Conservation (phyloP, 2,888 invertebrate genomes). For the Tricholauxania praeusta region DNA sequence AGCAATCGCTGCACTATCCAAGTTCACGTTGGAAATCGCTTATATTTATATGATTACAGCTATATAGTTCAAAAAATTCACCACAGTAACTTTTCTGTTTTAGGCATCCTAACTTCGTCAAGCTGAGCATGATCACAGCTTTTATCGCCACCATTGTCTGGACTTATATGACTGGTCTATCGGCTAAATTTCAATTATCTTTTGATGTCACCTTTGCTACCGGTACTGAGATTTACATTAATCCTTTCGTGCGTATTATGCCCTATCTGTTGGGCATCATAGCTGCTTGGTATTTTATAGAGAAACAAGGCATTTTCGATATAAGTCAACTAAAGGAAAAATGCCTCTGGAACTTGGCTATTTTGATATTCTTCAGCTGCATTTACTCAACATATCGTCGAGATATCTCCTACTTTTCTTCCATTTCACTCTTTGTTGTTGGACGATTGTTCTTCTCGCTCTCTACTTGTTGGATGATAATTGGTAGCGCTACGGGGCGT, state of each 20-base stretch:
- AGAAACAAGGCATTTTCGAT: slow-evolving; percentile 57
- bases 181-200: slow-evolving; percentile 61
- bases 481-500: slow-evolving; percentile 71
- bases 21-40: slow-evolving; percentile 6
- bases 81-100: background rate
- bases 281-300: slow-evolving; percentile 68
- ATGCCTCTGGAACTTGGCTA: slow-evolving; percentile 61
- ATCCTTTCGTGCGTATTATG: slow-evolving; percentile 70
- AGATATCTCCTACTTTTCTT: slow-evolving; percentile 67
- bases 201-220: slow-evolving; percentile 66
- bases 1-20: background rate
- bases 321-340: slow-evolving; percentile 56
- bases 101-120: slow-evolving; percentile 59
- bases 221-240: slow-evolving; percentile 69
- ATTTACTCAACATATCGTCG: slow-evolving; percentile 65
- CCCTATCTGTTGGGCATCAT: slow-evolving; percentile 69
- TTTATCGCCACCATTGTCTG: slow-evolving; percentile 57
- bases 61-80: background rate
- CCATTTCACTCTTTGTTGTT: slow-evolving; percentile 70
- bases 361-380: slow-evolving; percentile 61
- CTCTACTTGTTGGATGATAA: slow-evolving; percentile 71
- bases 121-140: slow-evolving; percentile 47
- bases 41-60: background rate
- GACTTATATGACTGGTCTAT: slow-evolving; percentile 60
- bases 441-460: slow-evolving; percentile 71